Evolutionary conservation across 2,888 invertebrate species (phyloP).

Genomic region (Colletes collaris): DNA sequence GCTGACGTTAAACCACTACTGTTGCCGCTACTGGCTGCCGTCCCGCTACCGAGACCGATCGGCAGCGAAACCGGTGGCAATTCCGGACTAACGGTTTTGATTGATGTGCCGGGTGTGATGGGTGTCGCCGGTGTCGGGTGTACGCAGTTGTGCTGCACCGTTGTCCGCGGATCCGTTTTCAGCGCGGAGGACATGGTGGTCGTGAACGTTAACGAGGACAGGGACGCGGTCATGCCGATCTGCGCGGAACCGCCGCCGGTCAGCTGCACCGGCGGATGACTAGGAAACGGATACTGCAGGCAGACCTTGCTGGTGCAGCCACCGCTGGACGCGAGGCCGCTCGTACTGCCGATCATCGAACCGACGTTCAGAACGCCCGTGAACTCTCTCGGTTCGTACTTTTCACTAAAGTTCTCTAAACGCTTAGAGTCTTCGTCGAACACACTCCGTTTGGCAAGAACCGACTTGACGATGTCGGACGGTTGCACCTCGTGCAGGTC

Average conservation of each 20-base stretch:
- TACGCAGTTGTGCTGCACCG: slow-evolving; percentile 75
- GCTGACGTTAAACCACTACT: slow-evolving; percentile 67
- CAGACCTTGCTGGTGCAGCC: slow-evolving; percentile 84
- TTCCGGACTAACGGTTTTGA: slow-evolving; percentile 79
- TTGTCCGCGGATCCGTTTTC: slow-evolving; percentile 74
- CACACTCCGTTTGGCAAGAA: slow-evolving; percentile 95
- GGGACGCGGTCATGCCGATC: slow-evolving; percentile 56
- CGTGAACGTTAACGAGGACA: slow-evolving; percentile 57
- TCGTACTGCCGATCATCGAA: slow-evolving; percentile 71
- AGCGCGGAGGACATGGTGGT: slow-evolving; percentile 64
- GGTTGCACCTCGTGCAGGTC: slow-evolving; percentile 93
- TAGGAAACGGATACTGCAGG: slow-evolving; percentile 91
- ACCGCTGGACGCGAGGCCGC: slow-evolving; percentile 69
- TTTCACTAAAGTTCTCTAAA: slow-evolving; percentile 93
- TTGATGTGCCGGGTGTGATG: slow-evolving; percentile 79
- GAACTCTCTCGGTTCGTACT: slow-evolving; percentile 89
- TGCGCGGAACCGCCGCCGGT: slow-evolving; percentile 51
- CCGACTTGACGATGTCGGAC: slow-evolving; percentile 96
- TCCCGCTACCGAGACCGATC: slow-evolving; percentile 70
- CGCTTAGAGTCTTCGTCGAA: slow-evolving; percentile 98
- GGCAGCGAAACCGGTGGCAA: slow-evolving; percentile 79
- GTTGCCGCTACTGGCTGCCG: slow-evolving; percentile 67
- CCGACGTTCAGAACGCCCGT: slow-evolving; percentile 77
- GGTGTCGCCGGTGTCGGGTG: slow-evolving; percentile 79
- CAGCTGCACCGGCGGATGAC: slow-evolving; percentile 87